Base-by-base conservation (phyloP, 2,797 vertebrate species). In the Nyctibius grandis region DNA sequence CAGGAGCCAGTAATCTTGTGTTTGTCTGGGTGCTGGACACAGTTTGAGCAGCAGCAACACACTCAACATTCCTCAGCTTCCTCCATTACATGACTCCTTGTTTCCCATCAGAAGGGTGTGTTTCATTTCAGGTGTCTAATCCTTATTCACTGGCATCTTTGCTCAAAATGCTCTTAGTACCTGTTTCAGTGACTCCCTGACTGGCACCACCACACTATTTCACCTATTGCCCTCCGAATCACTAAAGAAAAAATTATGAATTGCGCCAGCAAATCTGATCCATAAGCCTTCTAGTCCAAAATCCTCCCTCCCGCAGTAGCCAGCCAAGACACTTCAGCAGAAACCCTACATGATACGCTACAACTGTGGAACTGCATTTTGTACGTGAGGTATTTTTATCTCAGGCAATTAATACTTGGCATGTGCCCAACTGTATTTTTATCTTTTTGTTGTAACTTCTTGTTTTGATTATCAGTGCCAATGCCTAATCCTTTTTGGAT, bases 391-490 rank as follows among this genome's bases (percentile, higher is more conserved):
- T 77, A 65, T 83, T 92, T 93, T 94, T 92, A 78, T 85, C 70
- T 74, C 33, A 19, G 47, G 26, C 44, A 60, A 59, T 91, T 87
- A 65, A 77, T 61, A 54, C 31, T 47, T 95, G 90, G n/a, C 86
- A 68, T 0, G 3, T 36, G 12, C 45, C 67, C 83, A 93, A 48
- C 12, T 16, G 2, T 80, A 77, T 82, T 83, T 95, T 91, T 14
- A 36, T 77, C 63, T 76, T 79, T 95, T 82, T 69, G 14, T 85
- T 91, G 70, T 48, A 80, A 78, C 56, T 92, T 82, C 72, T 8
- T 92, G 85, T 85, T 93, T 91, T 93, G 47, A 78, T 92, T 94
- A 85, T 48, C 53, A 25, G 4, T 85, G 50, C 61, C 45, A 92
- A 63, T 44, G 45, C 54, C 34, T 85, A 83, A 85, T 68, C 34